These are phyloP conservation scores for Alloplasta piceator DNA, from an alignment of 2,888 invertebrate species.

Conservation along the genomic window DNA sequence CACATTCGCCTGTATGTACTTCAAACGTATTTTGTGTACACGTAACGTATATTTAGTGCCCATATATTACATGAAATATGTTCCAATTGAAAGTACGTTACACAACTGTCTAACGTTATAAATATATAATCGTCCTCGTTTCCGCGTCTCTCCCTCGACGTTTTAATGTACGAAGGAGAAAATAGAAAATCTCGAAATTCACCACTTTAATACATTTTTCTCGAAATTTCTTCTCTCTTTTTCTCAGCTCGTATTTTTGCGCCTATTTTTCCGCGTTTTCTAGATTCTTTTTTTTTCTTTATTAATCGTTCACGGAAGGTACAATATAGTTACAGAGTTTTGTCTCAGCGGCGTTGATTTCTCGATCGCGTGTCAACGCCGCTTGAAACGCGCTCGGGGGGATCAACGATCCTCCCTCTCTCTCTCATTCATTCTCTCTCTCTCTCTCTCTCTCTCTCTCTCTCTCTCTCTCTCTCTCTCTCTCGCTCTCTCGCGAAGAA, in stretches of 20 bases:
- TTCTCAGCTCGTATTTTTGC: not conserved
- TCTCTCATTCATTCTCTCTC: slow-evolving; percentile 19
- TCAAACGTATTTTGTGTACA: no score
- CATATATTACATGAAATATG: no score
- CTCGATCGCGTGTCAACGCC: slow-evolving; percentile 62
- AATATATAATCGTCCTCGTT: slow-evolving; percentile 23
- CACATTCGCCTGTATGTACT: no score
- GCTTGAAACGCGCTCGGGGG: slow-evolving; percentile 44
- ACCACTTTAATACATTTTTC: slow-evolving; percentile 5
- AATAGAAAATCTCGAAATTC: no score
- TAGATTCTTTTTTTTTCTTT: slow-evolving; percentile 18
- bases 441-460: slow-evolving; percentile 9
- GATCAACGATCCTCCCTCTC: slow-evolving; percentile 59
- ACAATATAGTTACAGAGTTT: not conserved
- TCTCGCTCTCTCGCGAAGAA: not conserved
- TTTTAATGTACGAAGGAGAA: not conserved
- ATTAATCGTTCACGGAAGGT: slow-evolving; percentile 49
- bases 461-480: slow-evolving; percentile 21
- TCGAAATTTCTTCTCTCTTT: slow-evolving; percentile 17
- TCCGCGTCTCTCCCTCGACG: not conserved
- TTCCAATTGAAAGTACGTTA: not conserved
- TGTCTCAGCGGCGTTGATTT: slow-evolving; percentile 53
- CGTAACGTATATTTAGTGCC: no score
- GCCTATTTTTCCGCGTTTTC: slow-evolving; percentile 6
- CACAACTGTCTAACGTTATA: slow-evolving; percentile 37